A percentile compares a stretch with the other conserved stretches of the same genome.
phyloP scores from a whole-genome alignment of 2,888 invertebrate species.

The Spatulosminthurus flaviceps region DNA sequence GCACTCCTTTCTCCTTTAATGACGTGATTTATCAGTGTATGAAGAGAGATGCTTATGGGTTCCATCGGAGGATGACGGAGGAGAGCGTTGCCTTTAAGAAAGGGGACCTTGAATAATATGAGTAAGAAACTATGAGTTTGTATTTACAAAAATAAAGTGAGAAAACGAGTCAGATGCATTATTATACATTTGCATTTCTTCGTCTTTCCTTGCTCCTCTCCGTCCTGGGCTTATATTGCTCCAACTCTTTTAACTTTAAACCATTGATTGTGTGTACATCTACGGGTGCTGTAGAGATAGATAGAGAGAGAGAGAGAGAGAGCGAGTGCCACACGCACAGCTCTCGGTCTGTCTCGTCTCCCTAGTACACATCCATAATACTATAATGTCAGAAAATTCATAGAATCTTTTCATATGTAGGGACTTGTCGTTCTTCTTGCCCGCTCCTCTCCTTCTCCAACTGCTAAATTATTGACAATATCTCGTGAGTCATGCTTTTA shows the following conservation, averaged over 20 bases:
- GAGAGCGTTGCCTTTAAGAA: slow-evolving; percentile 36
- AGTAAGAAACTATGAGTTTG: slow-evolving; percentile 45
- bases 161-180: slow-evolving; percentile 59
- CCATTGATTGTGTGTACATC: slow-evolving; percentile 58
- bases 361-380: slow-evolving; percentile 7
- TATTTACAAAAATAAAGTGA: slow-evolving; percentile 58
- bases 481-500: slow-evolving; percentile 59
- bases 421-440: slow-evolving; percentile 38
- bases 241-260: slow-evolving; percentile 49
- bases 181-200: slow-evolving; percentile 61
- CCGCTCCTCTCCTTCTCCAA: slow-evolving; percentile 47
- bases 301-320: too few species aligned
- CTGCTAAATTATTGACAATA: slow-evolving; percentile 61
- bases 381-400: background rate
- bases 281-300: slow-evolving; percentile 15
- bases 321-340: too few species aligned
- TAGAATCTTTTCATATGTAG: background rate
- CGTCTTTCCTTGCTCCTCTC: slow-evolving; percentile 50
- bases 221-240: background rate
- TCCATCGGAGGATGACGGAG: slow-evolving; percentile 55
- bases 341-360: background rate
- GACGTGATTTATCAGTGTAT: slow-evolving; percentile 62
- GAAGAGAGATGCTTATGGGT: slow-evolving; percentile 56
- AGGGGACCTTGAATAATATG: slow-evolving; percentile 37
- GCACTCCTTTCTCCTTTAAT: slow-evolving; percentile 55